Evolutionary conservation across 2,797 vertebrate species (phyloP).

Genomic region (Pseudopleuronectes americanus): DNA sequence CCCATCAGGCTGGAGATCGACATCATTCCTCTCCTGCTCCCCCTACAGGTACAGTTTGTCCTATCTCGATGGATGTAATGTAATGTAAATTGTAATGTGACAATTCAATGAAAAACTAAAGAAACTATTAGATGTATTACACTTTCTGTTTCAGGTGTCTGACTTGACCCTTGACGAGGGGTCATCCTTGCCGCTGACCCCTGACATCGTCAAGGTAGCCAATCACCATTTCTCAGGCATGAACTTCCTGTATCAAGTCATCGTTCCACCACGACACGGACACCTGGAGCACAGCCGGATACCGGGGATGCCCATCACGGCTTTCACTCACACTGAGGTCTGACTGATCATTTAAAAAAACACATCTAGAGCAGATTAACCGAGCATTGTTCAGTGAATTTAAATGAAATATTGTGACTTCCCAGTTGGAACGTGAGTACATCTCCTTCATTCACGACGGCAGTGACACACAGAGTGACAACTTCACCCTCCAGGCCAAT

Average conservation of each 20-base stretch:
- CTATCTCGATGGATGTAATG: no score
- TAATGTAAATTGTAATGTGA: no score
- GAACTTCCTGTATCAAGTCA: conserved; percentile 87
- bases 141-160: conserved; percentile 67
- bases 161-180: conserved; percentile 90
- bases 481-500: conserved; percentile 88
- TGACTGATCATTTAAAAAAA: background rate
- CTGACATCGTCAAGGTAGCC: conserved; percentile 84
- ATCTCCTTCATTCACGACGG: conserved; percentile 91
- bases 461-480: conserved; percentile 85
- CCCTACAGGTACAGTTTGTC: conserved; percentile 76
- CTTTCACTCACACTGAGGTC: conserved; percentile 91
- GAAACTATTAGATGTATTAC: no score
- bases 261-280: conserved; percentile 84
- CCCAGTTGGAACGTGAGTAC: conserved; percentile 87
- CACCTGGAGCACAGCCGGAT: conserved; percentile 86
- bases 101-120: no score
- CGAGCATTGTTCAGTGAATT: no score
- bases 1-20: conserved; percentile 84
- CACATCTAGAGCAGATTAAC: background rate
- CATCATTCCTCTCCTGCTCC: conserved; percentile 86
- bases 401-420: background rate
- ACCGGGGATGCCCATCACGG: conserved; percentile 84
- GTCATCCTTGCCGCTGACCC: conserved; percentile 80
- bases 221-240: conserved; percentile 85